A percentile compares a stretch with the other conserved stretches of the same genome.
phyloP scores from a whole-genome alignment of 2,797 vertebrate species.

The Hirundo rustica region DNA sequence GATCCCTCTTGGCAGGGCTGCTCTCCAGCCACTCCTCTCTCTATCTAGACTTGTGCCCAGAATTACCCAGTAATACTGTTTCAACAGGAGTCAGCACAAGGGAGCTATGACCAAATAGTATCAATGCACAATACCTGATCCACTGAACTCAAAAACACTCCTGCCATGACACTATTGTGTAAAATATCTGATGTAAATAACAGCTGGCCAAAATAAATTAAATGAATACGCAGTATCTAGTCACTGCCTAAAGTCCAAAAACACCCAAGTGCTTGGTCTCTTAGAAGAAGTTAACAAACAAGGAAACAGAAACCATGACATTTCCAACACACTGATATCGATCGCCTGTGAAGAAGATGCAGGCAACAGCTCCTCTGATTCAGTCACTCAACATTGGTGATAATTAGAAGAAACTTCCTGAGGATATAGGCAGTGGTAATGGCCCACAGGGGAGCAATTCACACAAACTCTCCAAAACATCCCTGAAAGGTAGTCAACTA shows the following conservation, averaged over 20 bases:
- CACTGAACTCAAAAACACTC: not conserved
- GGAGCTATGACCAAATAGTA: not conserved
- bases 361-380: not conserved
- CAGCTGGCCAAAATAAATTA: not conserved
- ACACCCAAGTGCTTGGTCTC: not conserved
- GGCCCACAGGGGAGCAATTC: not conserved
- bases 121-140: not conserved
- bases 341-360: not conserved
- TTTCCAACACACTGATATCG: not conserved
- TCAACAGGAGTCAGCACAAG: not conserved
- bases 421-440: not conserved
- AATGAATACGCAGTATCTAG: not conserved
- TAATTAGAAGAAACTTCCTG: not conserved
- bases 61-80: not conserved
- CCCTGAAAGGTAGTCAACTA: not conserved
- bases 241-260: not conserved
- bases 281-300: not conserved
- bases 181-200: not conserved
- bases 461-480: not conserved
- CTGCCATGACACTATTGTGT: not conserved
- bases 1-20: not conserved
- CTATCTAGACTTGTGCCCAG: accelerated
- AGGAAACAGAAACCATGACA: not conserved
- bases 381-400: not conserved
- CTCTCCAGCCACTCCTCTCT: not conserved